phyloP scores from a whole-genome alignment of 2,797 vertebrate species.

The Gymnothorax javanicus region DNA sequence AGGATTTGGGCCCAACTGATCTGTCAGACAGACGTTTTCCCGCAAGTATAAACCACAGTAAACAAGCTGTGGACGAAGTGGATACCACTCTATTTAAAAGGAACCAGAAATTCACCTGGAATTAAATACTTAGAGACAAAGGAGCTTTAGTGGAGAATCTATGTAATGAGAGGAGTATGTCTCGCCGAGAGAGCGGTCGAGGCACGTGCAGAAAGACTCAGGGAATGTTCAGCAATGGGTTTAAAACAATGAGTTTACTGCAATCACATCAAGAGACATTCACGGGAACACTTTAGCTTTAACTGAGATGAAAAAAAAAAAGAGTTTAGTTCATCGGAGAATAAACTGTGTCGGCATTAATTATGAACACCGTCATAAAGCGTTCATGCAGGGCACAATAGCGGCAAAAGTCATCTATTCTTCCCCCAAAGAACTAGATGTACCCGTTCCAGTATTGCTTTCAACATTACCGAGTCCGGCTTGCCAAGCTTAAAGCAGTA shows the following conservation, averaged over 20 bases:
- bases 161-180: not conserved
- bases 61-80: not conserved
- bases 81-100: slow-evolving; percentile 17
- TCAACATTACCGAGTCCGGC: not conserved
- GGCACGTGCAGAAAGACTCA: not conserved
- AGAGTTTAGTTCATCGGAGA: not conserved
- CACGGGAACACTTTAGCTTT: not conserved
- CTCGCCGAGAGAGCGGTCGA: not conserved
- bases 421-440: not conserved
- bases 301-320: not conserved
- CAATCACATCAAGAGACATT: not conserved
- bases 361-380: not conserved
- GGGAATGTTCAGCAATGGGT: not conserved
- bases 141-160: slow-evolving; percentile 1
- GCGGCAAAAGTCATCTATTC: not conserved
- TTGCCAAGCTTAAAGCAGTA: not conserved
- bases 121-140: slow-evolving; percentile 12
- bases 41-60: not conserved
- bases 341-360: not conserved
- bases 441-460: not conserved
- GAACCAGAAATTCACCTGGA: not conserved
- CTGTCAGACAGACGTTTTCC: not conserved
- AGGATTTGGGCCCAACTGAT: slow-evolving; percentile 16
- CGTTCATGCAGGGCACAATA: not conserved
- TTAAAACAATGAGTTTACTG: not conserved